phyloP scores from a whole-genome alignment of 2,888 invertebrate species.

The Rutpela maculata region DNA sequence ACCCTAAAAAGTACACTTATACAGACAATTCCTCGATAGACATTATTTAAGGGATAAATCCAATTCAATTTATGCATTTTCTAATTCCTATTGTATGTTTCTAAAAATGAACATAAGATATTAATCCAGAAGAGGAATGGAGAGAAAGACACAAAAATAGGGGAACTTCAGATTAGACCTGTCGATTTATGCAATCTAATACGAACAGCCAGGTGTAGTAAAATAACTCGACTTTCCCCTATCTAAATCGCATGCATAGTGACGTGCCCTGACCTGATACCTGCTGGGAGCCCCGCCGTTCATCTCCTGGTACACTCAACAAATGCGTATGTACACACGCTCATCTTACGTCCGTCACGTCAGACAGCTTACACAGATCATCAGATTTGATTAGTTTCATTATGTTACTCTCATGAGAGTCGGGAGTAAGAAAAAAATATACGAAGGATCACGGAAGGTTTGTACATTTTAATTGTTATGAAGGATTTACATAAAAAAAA shows the following conservation, averaged over 20 bases:
- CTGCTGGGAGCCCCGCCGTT: conserved; percentile 60
- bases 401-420: conserved; percentile 58
- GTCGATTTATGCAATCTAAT: background rate
- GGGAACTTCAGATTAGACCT: background rate
- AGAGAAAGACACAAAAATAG: background rate
- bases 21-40: too few species aligned
- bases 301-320: conserved; percentile 56
- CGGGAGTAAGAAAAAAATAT: background rate
- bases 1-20: too few species aligned
- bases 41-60: too few species aligned
- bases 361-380: conserved; percentile 59
- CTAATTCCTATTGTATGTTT: background rate
- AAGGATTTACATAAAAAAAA: background rate
- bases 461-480: conserved; percentile 29
- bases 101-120: background rate
- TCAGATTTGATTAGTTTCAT: conserved; percentile 61
- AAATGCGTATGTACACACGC: conserved; percentile 59
- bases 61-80: too few species aligned
- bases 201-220: background rate
- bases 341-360: conserved; percentile 60
- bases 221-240: conserved; percentile 30
- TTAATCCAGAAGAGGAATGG: background rate
- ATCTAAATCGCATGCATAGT: conserved; percentile 46
- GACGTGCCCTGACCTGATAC: conserved; percentile 63
- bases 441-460: conserved; percentile 30